phyloP scores from a whole-genome alignment of 2,888 invertebrate genomes.

The Cotesia congregata region DNA sequence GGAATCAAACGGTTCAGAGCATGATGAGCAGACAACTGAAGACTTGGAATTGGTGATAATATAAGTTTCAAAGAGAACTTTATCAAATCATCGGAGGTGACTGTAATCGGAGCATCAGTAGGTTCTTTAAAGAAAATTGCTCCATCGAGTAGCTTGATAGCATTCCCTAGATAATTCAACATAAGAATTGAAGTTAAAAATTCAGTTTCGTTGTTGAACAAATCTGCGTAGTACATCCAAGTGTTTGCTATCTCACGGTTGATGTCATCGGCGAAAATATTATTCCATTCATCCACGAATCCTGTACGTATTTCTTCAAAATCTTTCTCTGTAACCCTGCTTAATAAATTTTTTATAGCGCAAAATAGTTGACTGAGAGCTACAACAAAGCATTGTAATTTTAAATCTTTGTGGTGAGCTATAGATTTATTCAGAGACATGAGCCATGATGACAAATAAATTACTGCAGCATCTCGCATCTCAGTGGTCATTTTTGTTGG shows the following conservation, averaged over 20 bases:
- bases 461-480: conserved; percentile 83
- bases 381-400: conserved; percentile 71
- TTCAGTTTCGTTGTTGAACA: conserved; percentile 53
- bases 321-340: conserved; percentile 63
- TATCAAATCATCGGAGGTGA: conserved; percentile 56
- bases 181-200: conserved; percentile 51
- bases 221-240: conserved; percentile 70
- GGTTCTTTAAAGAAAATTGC: conserved; percentile 52
- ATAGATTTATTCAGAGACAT: conserved; percentile 71
- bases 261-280: conserved; percentile 80
- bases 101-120: conserved; percentile 30
- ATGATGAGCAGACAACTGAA: conserved; percentile 72
- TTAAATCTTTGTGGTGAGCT: conserved; percentile 70
- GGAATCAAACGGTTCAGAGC: conserved; percentile 69
- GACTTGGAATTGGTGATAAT: conserved; percentile 64
- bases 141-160: conserved; percentile 58
- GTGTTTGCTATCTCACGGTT: conserved; percentile 72
- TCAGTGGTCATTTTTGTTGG: conserved; percentile 65
- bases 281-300: conserved; percentile 80
- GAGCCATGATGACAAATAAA: conserved; percentile 80
- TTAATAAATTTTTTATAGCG: conserved; percentile 71
- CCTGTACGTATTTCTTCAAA: conserved; percentile 65
- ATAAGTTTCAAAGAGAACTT: conserved; percentile 67
- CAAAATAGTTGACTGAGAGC: conserved; percentile 73
- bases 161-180: conserved; percentile 59